Conservation (phyloP, 2,888 invertebrate species). For the Hesperia comma region DNA sequence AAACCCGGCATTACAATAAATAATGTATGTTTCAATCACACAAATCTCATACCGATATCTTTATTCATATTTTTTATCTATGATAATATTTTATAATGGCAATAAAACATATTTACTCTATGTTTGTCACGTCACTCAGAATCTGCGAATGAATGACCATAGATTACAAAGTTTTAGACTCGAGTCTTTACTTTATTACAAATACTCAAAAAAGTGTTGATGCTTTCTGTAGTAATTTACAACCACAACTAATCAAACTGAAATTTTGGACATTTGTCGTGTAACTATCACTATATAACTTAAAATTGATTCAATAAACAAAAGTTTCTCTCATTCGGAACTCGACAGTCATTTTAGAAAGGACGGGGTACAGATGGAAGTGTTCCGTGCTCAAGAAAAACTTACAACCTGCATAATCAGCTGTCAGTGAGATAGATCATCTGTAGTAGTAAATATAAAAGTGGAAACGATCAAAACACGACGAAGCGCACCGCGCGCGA, state of each 20-base stretch:
- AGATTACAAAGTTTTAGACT: constrained; percentile 60
- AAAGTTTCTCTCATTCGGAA: constrained; percentile 59
- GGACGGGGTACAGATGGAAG: constrained; percentile 74
- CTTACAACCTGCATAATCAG: constrained; percentile 84
- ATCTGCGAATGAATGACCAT: constrained; percentile 65
- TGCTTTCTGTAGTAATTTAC: constrained; percentile 83
- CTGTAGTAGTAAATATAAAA: constrained; percentile 84
- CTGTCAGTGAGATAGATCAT: constrained; percentile 84
- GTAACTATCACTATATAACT: constrained; percentile 70
- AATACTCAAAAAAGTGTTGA: constrained; percentile 84
- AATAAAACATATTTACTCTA: constrained; percentile 6
- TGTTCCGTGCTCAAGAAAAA: constrained; percentile 80
- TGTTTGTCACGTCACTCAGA: constrained; percentile 51
- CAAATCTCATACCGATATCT: no score
- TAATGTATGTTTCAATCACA: no score
- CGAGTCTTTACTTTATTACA: constrained; percentile 60
- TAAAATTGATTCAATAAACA: constrained; percentile 66
- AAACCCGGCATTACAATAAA: no score
- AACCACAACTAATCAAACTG: constrained; percentile 76
- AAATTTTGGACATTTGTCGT: constrained; percentile 77
- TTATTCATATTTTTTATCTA: background rate
- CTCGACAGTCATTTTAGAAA: constrained; percentile 61
- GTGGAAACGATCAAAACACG: constrained; percentile 79
- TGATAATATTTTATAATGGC: constrained; percentile 3
- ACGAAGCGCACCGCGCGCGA: constrained; percentile 63